These are phyloP conservation scores for Euproctis similis DNA, from an alignment of 2,888 invertebrate species.

Conservation along the genomic window DNA sequence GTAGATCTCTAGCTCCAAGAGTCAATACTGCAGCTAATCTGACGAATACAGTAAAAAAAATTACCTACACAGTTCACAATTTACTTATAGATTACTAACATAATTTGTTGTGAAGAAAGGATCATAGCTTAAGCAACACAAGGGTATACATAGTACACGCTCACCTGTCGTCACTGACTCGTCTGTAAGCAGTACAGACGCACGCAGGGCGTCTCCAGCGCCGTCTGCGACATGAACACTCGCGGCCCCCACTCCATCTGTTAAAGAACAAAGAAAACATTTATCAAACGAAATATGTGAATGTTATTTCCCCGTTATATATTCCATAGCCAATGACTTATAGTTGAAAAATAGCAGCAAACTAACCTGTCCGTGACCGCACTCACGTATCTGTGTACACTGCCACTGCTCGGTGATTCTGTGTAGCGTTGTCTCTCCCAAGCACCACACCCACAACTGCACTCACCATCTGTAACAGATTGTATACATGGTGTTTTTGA, in stretches of 20 bases:
- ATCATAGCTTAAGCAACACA: not conserved
- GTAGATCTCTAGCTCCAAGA: constrained; percentile 53
- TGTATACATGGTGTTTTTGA: too few species aligned
- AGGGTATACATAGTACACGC: too few species aligned
- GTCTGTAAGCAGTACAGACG: constrained; percentile 80
- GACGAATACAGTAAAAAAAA: too few species aligned
- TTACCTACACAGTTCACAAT: too few species aligned
- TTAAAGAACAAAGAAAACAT: too few species aligned
- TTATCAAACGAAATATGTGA: too few species aligned
- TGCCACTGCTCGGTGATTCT: constrained; percentile 49
- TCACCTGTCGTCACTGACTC: constrained; percentile 62
- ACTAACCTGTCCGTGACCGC: constrained; percentile 59
- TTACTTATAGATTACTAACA: too few species aligned
- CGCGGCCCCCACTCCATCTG: constrained; percentile 53
- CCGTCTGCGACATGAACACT: constrained; percentile 54
- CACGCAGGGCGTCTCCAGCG: constrained; percentile 69
- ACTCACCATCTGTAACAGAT: constrained; percentile 59
- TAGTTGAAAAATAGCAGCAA: not conserved
- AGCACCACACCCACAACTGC: constrained; percentile 60
- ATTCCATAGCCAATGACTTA: too few species aligned
- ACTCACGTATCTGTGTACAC: constrained; percentile 61
- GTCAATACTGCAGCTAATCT: constrained; percentile 62
- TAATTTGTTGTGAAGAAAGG: not conserved
- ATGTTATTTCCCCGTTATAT: too few species aligned
- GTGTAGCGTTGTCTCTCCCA: constrained; percentile 58